phyloP scores from a whole-genome alignment of 2,113 vertebrate genomes.

The Oryzias javanicus region DNA sequence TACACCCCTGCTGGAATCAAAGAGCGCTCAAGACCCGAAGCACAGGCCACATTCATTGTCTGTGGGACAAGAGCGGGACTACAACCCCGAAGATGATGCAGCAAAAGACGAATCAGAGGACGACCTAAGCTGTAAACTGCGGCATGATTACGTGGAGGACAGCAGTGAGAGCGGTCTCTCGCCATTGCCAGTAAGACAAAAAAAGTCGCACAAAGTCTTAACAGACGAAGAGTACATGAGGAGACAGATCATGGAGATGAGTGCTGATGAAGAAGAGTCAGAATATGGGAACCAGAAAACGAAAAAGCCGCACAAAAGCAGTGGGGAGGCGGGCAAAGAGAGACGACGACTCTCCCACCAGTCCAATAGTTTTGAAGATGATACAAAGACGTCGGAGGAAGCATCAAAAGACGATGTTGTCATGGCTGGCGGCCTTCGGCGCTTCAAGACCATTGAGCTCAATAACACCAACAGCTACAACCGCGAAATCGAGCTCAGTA shows the following conservation, averaged over 20 bases:
- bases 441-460: constrained; percentile 97
- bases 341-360: constrained; percentile 85
- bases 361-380: constrained; percentile 85
- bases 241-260: constrained; percentile 97
- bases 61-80: constrained; percentile 85
- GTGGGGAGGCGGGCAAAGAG: constrained; percentile 85
- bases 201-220: constrained; percentile 79
- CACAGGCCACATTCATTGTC: constrained; percentile 90
- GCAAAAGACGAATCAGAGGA: constrained; percentile 86
- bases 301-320: constrained; percentile 82
- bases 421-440: constrained; percentile 87
- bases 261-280: constrained; percentile 92
- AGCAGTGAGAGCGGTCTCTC: constrained; percentile 94
- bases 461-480: constrained; percentile 91
- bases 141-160: constrained; percentile 95
- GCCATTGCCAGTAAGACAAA: constrained; percentile 82
- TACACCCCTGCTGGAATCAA: constrained; percentile 86
- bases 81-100: constrained; percentile 90
- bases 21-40: constrained; percentile 59
- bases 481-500: constrained; percentile 86
- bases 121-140: constrained; percentile 92
- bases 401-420: constrained; percentile 73
- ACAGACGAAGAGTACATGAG: constrained; percentile 97
- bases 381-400: constrained; percentile 78
- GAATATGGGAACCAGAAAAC: constrained; percentile 74